phyloP scores from a whole-genome alignment of 2,113 vertebrate genomes.

The Charadrius vociferus region DNA sequence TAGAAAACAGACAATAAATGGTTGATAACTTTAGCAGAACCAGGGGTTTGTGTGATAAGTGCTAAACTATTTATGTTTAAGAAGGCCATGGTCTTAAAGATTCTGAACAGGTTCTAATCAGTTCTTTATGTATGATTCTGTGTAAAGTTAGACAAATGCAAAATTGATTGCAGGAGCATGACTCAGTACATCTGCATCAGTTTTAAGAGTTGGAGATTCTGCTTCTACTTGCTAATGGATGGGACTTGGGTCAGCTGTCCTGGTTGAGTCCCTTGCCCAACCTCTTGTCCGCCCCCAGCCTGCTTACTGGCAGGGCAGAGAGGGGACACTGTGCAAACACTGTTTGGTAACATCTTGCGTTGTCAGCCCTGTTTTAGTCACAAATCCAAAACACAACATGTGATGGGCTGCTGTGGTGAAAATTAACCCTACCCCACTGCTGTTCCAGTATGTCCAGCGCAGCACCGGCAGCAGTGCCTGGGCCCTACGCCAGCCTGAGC shows the following conservation, averaged over 20 bases:
- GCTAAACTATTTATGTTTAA: not conserved
- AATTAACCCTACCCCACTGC: not conserved
- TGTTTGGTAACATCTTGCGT: not conserved
- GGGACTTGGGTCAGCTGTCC: not conserved
- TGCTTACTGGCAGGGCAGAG: not conserved
- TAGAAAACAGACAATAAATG: not conserved
- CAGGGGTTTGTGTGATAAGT: not conserved
- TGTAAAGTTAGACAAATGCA: not conserved
- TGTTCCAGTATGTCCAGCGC: not conserved
- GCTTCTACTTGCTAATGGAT: not conserved
- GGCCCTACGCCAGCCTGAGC: not conserved
- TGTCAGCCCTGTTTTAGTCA: not conserved
- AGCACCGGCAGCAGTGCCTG: not conserved
- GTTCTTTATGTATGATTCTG: not conserved
- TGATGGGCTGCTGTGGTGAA: accelerated
- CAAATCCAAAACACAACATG: not conserved
- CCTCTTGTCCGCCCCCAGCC: not conserved
- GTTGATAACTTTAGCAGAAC: not conserved
- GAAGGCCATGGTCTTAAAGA: not conserved
- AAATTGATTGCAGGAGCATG: not conserved
- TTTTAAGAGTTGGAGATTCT: not conserved
- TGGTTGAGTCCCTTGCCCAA: not conserved
- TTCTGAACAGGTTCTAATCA: not conserved
- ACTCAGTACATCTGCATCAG: not conserved
- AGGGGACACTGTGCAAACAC: not conserved